These are phyloP conservation scores for Brachypterus glaber DNA, from an alignment of 2,888 invertebrate genomes.

Conservation along the genomic window DNA sequence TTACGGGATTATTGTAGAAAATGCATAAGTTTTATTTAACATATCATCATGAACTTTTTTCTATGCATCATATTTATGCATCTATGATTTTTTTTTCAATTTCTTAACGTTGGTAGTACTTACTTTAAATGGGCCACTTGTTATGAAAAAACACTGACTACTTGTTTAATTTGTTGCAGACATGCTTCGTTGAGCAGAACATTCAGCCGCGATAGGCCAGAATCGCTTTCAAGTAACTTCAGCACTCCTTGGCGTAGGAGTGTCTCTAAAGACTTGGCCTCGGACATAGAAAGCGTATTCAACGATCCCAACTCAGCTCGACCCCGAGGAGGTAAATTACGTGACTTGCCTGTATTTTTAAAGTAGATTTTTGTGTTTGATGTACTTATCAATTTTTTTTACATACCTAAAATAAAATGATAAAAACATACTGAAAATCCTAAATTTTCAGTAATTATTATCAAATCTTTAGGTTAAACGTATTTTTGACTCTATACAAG, in stretches of 20 bases:
- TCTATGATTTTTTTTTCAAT: too few species aligned
- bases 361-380: constrained; percentile 18
- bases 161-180: constrained; percentile 31
- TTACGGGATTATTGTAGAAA: too few species aligned
- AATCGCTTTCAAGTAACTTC: constrained; percentile 25
- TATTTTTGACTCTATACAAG: background rate
- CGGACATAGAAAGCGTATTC: constrained; percentile 67
- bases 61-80: too few species aligned
- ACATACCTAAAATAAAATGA: constrained; percentile 12
- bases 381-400: constrained; percentile 7
- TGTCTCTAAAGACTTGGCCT: constrained; percentile 57
- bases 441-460: too few species aligned
- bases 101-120: too few species aligned
- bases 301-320: constrained; percentile 45
- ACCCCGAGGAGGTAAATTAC: constrained; percentile 60
- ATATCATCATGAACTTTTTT: too few species aligned
- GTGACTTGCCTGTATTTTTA: constrained; percentile 13
- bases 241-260: constrained; percentile 51
- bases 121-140: too few species aligned
- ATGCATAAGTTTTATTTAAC: too few species aligned
- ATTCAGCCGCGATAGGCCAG: constrained; percentile 35
- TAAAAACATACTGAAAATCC: constrained; percentile 5
- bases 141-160: too few species aligned
- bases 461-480: too few species aligned
- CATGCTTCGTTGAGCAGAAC: constrained; percentile 40